Conservation (phyloP, 1,140 invertebrate species). For the Bombus polaris region DNA sequence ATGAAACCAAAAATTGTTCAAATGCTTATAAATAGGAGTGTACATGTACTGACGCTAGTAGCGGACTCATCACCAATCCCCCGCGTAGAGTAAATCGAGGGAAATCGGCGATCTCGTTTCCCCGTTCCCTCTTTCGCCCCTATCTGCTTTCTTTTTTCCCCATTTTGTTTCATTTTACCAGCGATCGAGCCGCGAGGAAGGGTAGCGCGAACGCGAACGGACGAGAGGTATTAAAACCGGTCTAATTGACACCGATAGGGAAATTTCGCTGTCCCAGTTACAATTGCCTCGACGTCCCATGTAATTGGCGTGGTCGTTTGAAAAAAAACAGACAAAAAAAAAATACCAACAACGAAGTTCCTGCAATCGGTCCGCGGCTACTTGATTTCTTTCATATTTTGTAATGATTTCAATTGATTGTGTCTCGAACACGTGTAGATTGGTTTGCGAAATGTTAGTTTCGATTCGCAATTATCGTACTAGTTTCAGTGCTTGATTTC, state of each 20-base stretch:
- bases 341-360: slow-evolving; percentile 12
- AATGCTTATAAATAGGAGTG: not conserved
- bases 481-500: not conserved
- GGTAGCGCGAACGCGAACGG: slow-evolving; percentile 23
- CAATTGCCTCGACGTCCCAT: slow-evolving; percentile 2
- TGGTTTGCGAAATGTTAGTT: not conserved
- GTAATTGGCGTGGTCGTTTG: slow-evolving; percentile 24
- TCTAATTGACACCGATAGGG: slow-evolving; percentile 51
- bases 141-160: not conserved
- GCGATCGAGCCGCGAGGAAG: not conserved
- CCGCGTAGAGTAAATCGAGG: slow-evolving; percentile 34
- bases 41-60: slow-evolving; percentile 9
- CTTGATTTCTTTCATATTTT: slow-evolving; percentile 24
- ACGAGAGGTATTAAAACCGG: slow-evolving; percentile 32
- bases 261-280: slow-evolving; percentile 37
- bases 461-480: slow-evolving; percentile 4
- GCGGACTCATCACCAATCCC: slow-evolving; percentile 36
- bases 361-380: not conserved
- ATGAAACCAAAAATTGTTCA: not conserved
- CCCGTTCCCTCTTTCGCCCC: not conserved
- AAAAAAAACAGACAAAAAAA: not conserved
- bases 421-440: not conserved
- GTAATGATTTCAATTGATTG: slow-evolving; percentile 16
- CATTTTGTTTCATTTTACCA: slow-evolving; percentile 34
- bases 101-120: slow-evolving; percentile 33